These are phyloP conservation scores for Tenrec ecaudatus DNA, from an alignment of 2,113 vertebrate genomes.

Conservation along the genomic window DNA sequence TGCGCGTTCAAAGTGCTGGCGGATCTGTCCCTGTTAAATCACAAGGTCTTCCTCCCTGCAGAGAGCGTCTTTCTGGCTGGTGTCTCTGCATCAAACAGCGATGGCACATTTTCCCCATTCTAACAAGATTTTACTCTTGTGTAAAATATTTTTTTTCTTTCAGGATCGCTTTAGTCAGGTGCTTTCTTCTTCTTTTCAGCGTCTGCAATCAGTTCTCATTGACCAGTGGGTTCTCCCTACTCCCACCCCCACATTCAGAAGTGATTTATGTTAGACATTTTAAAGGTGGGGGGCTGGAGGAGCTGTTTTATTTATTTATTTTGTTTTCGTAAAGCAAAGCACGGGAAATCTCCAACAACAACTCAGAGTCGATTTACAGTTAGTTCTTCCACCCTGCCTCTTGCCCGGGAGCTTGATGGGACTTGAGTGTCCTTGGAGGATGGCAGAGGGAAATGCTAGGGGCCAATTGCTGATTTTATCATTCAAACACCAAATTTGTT, in stretches of 20 bases:
- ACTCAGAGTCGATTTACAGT: conserved; percentile 90
- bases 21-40: no score
- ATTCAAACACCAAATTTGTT: conserved; percentile 95
- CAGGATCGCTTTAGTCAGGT: conserved; percentile 54
- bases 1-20: not conserved
- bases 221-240: conserved; percentile 22
- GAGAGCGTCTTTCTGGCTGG: conserved; percentile 53
- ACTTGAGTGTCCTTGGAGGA: conserved; percentile 93
- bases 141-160: conserved; percentile 83
- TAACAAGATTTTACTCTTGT: conserved; percentile 86
- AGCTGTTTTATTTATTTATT: conserved; percentile 33
- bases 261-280: conserved; percentile 79
- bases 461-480: conserved; percentile 93
- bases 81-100: conserved; percentile 68
- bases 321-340: conserved; percentile 67
- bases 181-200: not conserved
- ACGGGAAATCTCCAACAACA: conserved; percentile 79
- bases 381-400: conserved; percentile 87
- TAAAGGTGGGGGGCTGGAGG: conserved; percentile 61
- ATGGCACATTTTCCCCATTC: conserved; percentile 79
- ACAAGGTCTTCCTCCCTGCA: conserved; percentile 40
- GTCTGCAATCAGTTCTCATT: conserved; percentile 71
- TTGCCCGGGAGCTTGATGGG: conserved; percentile 90
- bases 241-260: conserved; percentile 46
- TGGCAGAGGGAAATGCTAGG: conserved; percentile 90